Conservation (phyloP, 2,113 vertebrate genomes). For the Hemibagrus wyckioides region DNA sequence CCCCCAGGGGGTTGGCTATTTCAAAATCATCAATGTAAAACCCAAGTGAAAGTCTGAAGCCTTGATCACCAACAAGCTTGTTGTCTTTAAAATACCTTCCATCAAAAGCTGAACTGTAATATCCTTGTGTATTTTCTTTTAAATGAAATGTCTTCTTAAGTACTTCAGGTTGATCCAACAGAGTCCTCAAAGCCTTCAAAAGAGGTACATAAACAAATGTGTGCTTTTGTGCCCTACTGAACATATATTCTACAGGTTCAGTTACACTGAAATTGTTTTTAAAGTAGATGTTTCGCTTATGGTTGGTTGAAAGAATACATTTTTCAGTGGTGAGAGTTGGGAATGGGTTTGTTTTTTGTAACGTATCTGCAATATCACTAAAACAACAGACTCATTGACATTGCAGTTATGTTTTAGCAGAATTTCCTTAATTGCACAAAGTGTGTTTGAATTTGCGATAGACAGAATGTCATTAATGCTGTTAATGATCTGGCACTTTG, state of each 20-base stretch:
- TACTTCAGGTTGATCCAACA: conserved; percentile 24
- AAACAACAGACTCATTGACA: background rate
- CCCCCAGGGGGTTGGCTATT: no score
- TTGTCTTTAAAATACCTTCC: conserved; percentile 43
- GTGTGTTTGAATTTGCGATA: no score
- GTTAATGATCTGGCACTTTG: no score
- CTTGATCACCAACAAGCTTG: no score
- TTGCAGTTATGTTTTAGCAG: background rate
- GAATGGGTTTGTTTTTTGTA: conserved; percentile 35
- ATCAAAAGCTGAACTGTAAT: conserved; percentile 10
- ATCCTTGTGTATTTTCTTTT: background rate
- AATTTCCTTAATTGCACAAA: no score
- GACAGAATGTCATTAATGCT: no score
- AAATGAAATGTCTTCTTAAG: conserved; percentile 12
- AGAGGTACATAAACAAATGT: conserved; percentile 39
- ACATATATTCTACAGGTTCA: conserved; percentile 32
- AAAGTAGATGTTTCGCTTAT: conserved; percentile 31
- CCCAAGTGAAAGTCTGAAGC: no score
- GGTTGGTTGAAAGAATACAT: conserved; percentile 13
- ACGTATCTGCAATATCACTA: conserved; percentile 2
- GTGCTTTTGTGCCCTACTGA: conserved; percentile 31
- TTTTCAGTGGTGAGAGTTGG: conserved; percentile 22
- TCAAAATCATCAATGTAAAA: no score
- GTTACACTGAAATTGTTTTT: conserved; percentile 27
- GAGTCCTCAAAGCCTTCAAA: background rate